Evolutionary conservation across 1,140 invertebrate species (phyloP).

Genomic region (Potamilus streckersoni): DNA sequence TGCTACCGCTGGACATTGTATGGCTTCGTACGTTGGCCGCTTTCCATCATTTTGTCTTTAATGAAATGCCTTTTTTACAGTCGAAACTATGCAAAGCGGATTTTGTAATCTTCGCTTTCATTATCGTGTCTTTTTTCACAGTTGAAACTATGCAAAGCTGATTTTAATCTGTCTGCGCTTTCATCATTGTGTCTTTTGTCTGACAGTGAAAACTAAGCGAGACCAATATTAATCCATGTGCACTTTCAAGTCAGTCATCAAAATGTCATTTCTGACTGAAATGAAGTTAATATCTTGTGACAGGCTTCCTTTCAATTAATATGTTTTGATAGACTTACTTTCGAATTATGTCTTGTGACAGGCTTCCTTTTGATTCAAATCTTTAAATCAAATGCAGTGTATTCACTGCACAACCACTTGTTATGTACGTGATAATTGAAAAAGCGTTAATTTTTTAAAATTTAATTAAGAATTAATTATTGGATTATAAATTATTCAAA

Average conservation of each 20-base stretch:
- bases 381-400: no score
- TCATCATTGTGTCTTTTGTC: not conserved
- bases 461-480: no score
- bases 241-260: not conserved
- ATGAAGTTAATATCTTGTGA: no score
- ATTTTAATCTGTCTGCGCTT: not conserved
- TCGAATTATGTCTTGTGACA: no score
- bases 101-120: not conserved
- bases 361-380: no score
- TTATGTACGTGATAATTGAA: no score
- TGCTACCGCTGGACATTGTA: constrained; percentile 67
- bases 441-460: no score
- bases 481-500: no score
- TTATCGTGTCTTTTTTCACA: not conserved
- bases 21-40: constrained; percentile 43
- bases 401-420: no score
- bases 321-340: no score
- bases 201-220: not conserved
- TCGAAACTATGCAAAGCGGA: not conserved
- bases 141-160: not conserved
- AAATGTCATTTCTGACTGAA: no score
- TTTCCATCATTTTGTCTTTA: not conserved
- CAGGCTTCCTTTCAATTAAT: no score
- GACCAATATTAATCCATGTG: not conserved
- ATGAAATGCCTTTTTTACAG: not conserved